Conservation (phyloP, 2,888 invertebrate species). For the Philhelius pedissequus region DNA sequence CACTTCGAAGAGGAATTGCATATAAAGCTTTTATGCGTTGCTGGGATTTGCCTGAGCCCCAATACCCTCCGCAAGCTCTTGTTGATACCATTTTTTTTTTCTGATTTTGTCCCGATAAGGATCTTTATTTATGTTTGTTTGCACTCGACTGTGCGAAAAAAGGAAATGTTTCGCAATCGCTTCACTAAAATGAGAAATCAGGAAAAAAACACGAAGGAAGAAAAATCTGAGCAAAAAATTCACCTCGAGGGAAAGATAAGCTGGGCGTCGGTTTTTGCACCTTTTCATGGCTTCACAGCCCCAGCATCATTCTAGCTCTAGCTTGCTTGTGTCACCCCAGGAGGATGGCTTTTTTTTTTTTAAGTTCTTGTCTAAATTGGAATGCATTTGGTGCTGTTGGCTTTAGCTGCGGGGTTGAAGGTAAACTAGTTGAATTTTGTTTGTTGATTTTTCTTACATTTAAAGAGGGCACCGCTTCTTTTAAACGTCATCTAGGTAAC, state of each 20-base stretch:
- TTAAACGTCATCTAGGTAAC: not conserved
- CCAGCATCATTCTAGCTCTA: not conserved
- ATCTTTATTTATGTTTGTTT: slow-evolving; percentile 68
- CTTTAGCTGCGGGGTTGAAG: slow-evolving; percentile 6
- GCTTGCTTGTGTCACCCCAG: not conserved
- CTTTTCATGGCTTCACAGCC: slow-evolving; percentile 41
- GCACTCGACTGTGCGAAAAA: slow-evolving; percentile 47
- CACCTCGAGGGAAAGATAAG: slow-evolving; percentile 59
- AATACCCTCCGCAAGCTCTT: not conserved
- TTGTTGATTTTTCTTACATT: slow-evolving; percentile 59
- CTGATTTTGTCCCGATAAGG: slow-evolving; percentile 44
- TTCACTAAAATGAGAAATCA: slow-evolving; percentile 42
- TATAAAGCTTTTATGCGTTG: slow-evolving; percentile 37
- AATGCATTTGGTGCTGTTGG: slow-evolving; percentile 27
- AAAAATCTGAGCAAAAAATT: slow-evolving; percentile 15
- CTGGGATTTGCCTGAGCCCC: not conserved
- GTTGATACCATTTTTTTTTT: not conserved
- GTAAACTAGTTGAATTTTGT: slow-evolving; percentile 61
- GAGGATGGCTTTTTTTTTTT: not conserved
- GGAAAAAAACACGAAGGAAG: not conserved
- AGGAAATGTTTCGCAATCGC: slow-evolving; percentile 61
- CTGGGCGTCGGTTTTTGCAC: slow-evolving; percentile 49
- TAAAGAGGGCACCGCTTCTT: slow-evolving; percentile 34
- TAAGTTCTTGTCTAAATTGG: slow-evolving; percentile 23
- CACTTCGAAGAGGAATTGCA: slow-evolving; percentile 26